phyloP scores from a whole-genome alignment of 1,140 invertebrate genomes.

The Popillia japonica region DNA sequence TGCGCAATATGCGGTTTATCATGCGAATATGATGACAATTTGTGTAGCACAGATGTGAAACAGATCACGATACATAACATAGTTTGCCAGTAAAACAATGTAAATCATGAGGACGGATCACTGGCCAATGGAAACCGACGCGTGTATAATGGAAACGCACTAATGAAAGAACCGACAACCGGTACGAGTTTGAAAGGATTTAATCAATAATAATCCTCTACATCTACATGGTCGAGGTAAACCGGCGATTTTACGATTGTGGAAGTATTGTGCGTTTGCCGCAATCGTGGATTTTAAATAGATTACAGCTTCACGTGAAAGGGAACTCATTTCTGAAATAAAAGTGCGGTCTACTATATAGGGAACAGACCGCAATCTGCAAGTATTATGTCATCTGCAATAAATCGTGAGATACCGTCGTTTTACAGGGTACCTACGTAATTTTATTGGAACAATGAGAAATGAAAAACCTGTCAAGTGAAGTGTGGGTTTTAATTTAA shows the following conservation, averaged over 20 bases:
- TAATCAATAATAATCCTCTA: neutral
- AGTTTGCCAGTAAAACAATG: neutral
- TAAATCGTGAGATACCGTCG: too few species aligned
- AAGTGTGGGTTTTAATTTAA: too few species aligned
- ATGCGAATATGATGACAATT: neutral
- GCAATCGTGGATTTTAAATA: neutral
- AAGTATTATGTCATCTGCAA: too few species aligned
- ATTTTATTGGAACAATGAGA: too few species aligned
- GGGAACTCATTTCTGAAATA: neutral
- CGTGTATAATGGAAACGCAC: neutral
- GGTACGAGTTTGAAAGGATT: constrained; percentile 10
- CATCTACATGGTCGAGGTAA: neutral
- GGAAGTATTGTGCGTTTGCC: neutral
- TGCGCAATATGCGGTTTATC: neutral
- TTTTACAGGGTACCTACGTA: too few species aligned
- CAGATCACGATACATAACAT: neutral
- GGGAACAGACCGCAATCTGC: too few species aligned
- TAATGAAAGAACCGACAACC: neutral
- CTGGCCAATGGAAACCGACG: neutral
- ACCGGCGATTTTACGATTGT: neutral
- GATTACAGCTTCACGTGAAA: neutral
- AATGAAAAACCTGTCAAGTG: too few species aligned
- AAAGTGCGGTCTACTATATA: too few species aligned
- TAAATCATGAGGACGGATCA: neutral
- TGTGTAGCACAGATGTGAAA: neutral